Evolutionary conservation across 2,113 vertebrate species (phyloP).

Genomic region (Fulica atra): DNA sequence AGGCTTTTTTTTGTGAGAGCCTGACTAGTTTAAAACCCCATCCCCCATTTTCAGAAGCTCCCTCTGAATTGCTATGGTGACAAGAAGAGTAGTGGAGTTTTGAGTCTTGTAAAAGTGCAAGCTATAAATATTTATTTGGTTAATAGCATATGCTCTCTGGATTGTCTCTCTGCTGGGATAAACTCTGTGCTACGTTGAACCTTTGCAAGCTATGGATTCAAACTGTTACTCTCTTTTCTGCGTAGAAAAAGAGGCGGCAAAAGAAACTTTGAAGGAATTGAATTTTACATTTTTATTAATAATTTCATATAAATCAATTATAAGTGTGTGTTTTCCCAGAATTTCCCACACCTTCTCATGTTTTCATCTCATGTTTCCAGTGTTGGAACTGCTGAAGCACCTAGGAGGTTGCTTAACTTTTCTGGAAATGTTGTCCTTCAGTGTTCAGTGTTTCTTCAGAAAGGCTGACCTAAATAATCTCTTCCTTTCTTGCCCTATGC

Average conservation of each 20-base stretch:
- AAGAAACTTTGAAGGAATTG: background rate
- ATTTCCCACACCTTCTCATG: background rate
- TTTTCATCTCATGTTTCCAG: background rate
- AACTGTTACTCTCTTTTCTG: background rate
- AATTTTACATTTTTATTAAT: background rate
- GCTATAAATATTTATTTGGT: conserved; percentile 9
- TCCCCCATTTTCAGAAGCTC: conserved; percentile 4
- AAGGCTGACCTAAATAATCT: conserved; percentile 36
- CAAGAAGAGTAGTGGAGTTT: conserved; percentile 9
- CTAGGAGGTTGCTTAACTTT: background rate
- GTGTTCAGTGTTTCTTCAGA: background rate
- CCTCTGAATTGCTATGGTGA: conserved; percentile 54
- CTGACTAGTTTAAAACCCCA: background rate
- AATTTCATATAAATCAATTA: background rate
- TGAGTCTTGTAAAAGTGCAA: background rate
- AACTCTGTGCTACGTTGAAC: background rate
- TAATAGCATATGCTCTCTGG: background rate
- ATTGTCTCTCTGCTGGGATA: background rate
- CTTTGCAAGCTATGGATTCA: background rate
- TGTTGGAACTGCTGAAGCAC: background rate
- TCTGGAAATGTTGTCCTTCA: background rate
- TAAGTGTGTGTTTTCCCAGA: background rate
- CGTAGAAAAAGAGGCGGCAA: background rate
- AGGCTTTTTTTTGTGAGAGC: background rate
- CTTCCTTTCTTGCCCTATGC: background rate